Conservation (phyloP, 2,113 vertebrate genomes). For the Odocoileus hemionus region DNA sequence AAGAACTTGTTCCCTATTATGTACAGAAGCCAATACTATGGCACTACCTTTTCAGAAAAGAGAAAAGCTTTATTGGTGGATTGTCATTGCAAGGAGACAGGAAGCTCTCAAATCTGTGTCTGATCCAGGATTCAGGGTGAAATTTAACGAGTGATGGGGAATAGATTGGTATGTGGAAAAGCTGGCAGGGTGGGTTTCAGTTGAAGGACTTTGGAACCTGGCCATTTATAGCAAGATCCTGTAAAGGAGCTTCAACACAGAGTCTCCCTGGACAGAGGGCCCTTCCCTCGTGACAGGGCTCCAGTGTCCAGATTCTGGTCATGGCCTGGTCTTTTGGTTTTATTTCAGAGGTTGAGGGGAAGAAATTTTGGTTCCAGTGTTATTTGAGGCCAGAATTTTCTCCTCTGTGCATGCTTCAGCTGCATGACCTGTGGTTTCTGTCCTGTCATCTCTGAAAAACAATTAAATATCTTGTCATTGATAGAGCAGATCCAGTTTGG, state of each 20-base stretch:
- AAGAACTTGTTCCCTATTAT: neutral
- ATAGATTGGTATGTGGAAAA: neutral
- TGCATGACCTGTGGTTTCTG: neutral
- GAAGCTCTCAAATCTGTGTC: neutral
- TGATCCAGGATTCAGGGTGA: neutral
- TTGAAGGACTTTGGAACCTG: neutral
- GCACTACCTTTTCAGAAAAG: neutral
- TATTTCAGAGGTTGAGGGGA: neutral
- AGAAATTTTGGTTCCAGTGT: neutral
- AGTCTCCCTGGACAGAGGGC: neutral
- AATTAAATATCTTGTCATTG: neutral
- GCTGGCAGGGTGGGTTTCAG: neutral
- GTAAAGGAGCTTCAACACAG: neutral
- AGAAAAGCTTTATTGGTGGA: neutral
- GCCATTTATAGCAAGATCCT: neutral
- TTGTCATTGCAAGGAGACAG: neutral
- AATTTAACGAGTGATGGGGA: neutral
- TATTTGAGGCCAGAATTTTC: neutral
- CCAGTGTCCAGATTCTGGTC: neutral
- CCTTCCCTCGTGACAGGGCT: neutral
- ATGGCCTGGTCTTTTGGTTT: neutral
- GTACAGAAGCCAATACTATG: neutral
- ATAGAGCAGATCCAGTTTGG: neutral
- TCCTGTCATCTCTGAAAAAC: neutral
- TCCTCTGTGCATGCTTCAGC: neutral